Conservation (phyloP, 2,797 vertebrate species). For the Potorous gilbertii region DNA sequence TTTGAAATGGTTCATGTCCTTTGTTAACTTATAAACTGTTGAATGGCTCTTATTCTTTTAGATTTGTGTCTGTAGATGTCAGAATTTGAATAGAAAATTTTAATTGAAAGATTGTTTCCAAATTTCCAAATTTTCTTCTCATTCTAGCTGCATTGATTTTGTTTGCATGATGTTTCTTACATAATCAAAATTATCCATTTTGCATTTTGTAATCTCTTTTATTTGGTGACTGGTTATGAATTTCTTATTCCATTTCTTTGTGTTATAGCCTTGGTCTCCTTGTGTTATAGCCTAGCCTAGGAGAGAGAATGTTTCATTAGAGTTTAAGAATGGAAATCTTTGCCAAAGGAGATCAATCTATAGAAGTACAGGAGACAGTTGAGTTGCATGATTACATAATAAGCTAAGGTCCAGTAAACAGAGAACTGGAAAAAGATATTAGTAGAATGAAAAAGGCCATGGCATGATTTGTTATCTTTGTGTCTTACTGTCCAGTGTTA, state of each 20-base stretch:
- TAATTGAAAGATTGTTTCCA: too few relatives aligned
- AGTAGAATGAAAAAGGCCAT: background rate
- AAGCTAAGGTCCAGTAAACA: background rate
- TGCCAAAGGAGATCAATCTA: background rate
- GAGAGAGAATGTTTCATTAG: background rate
- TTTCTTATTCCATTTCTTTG: background rate
- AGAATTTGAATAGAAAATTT: background rate
- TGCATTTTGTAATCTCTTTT: background rate
- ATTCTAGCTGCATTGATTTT: background rate
- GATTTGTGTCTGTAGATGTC: background rate
- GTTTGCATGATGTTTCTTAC: background rate
- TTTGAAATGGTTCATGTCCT: background rate
- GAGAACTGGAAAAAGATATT: background rate
- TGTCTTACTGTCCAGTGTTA: background rate
- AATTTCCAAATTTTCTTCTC: background rate
- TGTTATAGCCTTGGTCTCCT: background rate
- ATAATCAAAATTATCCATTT: background rate
- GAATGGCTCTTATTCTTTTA: background rate
- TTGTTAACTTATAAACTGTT: background rate
- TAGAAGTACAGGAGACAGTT: background rate
- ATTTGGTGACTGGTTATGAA: background rate
- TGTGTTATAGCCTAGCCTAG: background rate
- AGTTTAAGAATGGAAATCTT: background rate
- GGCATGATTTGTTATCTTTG: background rate
- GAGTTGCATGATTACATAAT: background rate